Base-by-base conservation (phyloP, 1,140 invertebrate species). In the Pachypeltis micranthus region DNA sequence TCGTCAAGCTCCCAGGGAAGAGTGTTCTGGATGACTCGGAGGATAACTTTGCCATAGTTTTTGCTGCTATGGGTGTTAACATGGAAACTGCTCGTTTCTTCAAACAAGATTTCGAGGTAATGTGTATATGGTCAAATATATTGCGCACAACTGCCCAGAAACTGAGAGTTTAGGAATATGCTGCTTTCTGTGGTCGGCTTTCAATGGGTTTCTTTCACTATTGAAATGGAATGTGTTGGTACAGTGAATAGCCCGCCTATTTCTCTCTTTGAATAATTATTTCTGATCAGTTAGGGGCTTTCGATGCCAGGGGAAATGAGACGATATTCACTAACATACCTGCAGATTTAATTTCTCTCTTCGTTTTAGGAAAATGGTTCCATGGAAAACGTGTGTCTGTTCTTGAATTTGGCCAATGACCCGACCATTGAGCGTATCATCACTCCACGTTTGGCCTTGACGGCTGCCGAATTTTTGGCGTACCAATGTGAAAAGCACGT, bases 81-180 rank as follows among this genome's bases (percentile, higher is more conserved):
- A 97, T 97, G 93, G 95, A 98, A 78, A 96, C 93, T 29, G 95
- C 95, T 54, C 80, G 94, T 70, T 98, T 98, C 83, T 98, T 98
- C 84, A 98, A 97, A 76, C 61, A 62, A 39, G 61, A 62, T 29
- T 62, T 62, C 44, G 61, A 62, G 54, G 34, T 44, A 55, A 62
- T 7, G 7, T 16, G 31, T 16, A 10, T 39, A 16, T 39, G 31
- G 16, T 39, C n/a, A n/a, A n/a, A n/a, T n/a, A n/a, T n/a, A n/a
- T n/a, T n/a, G n/a, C n/a, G n/a, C n/a, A n/a, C n/a, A n/a, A n/a
- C n/a, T n/a, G n/a, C n/a, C n/a, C n/a, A n/a, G n/a, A n/a, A n/a
- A n/a, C n/a, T n/a, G n/a, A n/a, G n/a, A n/a, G n/a, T n/a, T n/a
- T n/a, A n/a, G n/a, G n/a, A n/a, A n/a, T n/a, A n/a, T n/a, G n/a